phyloP scores from a whole-genome alignment of 2,888 invertebrate genomes.

The Diaperis boleti region DNA sequence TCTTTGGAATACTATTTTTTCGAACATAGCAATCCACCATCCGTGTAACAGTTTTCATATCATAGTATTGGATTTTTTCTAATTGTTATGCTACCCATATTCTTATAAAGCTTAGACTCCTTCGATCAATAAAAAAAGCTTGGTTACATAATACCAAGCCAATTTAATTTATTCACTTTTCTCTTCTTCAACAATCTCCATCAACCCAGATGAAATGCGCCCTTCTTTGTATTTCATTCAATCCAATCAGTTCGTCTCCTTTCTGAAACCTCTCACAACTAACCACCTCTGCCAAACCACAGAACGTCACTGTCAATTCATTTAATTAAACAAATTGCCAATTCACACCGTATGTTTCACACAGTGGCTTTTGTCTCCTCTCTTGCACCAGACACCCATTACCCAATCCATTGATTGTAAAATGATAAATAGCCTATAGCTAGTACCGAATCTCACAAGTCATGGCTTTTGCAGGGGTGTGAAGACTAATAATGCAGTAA shows the following conservation, averaged over 20 bases:
- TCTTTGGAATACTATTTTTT: too few relatives aligned
- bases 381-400: constrained; percentile 37
- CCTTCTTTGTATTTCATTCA: constrained; percentile 1
- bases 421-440: constrained; percentile 49
- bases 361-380: constrained; percentile 23
- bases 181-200: background rate
- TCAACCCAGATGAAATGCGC: constrained; percentile 7
- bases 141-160: too few relatives aligned
- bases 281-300: constrained; percentile 1
- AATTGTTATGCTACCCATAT: too few relatives aligned
- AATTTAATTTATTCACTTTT: background rate
- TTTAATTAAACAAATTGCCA: constrained; percentile 44
- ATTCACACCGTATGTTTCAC: constrained; percentile 42
- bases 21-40: too few relatives aligned
- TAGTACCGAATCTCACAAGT: constrained; percentile 45
- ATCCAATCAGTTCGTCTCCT: constrained; percentile 10
- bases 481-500: constrained; percentile 55
- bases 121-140: too few relatives aligned
- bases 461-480: constrained; percentile 49
- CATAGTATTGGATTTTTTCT: too few relatives aligned
- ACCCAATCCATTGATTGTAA: constrained; percentile 48
- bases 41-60: too few relatives aligned
- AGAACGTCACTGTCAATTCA: background rate
- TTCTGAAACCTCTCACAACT: background rate
- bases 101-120: too few relatives aligned